phyloP scores from a whole-genome alignment of 2,888 invertebrate genomes.

The Campopleginae sp. region DNA sequence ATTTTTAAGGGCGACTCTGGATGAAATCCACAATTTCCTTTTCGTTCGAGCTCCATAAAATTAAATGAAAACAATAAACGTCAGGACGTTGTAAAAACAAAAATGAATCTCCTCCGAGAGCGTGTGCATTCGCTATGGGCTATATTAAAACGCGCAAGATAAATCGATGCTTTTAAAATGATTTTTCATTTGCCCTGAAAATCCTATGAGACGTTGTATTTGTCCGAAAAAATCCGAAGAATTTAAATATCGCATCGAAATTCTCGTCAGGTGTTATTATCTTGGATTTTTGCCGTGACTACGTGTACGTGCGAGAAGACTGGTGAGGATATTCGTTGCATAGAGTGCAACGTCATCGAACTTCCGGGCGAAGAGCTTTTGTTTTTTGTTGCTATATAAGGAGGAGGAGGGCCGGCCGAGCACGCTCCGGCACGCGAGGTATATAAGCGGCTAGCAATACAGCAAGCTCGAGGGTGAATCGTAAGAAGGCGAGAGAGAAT shows the following conservation, averaged over 20 bases:
- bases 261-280: background rate
- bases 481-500: conserved; percentile 43
- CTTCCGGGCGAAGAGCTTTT: conserved; percentile 62
- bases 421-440: conserved; percentile 52
- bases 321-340: conserved; percentile 25
- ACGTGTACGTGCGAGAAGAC: background rate
- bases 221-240: background rate
- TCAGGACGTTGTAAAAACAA: background rate
- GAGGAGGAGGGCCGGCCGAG: background rate
- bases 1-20: background rate
- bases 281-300: background rate
- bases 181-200: background rate
- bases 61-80: too few relatives aligned
- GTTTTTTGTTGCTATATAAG: background rate
- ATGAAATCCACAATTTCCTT: background rate
- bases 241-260: background rate
- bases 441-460: conserved; percentile 32
- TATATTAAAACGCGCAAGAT: background rate
- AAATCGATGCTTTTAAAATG: background rate
- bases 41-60: background rate
- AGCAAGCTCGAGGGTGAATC: conserved; percentile 35
- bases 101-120: background rate
- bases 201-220: background rate
- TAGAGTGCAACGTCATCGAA: conserved; percentile 59
- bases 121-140: background rate